phyloP scores from a whole-genome alignment of 1,140 invertebrate species.

The Saccostrea cuccullata region DNA sequence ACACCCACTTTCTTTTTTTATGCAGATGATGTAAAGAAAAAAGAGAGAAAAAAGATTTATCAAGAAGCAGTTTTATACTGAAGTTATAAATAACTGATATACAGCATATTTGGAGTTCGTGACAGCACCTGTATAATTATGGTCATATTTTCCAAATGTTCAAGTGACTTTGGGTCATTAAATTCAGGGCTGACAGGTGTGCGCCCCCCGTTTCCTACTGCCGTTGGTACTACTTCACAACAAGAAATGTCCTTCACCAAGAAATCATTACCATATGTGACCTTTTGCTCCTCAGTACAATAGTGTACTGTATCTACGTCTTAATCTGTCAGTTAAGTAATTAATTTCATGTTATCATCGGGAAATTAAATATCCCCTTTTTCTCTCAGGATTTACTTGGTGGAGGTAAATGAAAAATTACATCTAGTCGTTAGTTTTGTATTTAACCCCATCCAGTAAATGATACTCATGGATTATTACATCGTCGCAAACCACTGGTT shows the following conservation, averaged over 20 bases:
- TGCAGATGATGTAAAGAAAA: background rate
- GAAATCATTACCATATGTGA: background rate
- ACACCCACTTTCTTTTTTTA: background rate
- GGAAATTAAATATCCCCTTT: too few species aligned
- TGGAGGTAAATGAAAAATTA: too few species aligned
- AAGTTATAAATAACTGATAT: conserved; percentile 20
- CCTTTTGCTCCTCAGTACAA: background rate
- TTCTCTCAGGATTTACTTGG: too few species aligned
- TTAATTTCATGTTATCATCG: background rate
- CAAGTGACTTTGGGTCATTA: conserved; percentile 27
- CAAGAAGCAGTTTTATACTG: background rate
- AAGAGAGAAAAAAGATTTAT: background rate
- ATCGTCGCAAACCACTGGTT: too few species aligned
- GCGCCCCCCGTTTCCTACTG: background rate
- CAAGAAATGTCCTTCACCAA: background rate
- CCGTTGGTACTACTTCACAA: background rate
- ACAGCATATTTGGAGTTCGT: conserved; percentile 8
- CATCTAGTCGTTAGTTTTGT: too few species aligned
- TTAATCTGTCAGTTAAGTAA: background rate
- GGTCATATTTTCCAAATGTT: conserved; percentile 6
- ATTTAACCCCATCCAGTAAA: too few species aligned
- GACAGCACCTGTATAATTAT: conserved; percentile 1
- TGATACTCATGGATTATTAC: too few species aligned
- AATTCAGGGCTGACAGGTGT: conserved; percentile 6
- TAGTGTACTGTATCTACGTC: background rate